A percentile compares a stretch with the other conserved stretches of the same genome.
These are phyloP conservation scores for Protophormia terraenovae DNA, from an alignment of 2,888 invertebrate species.

Conservation along the genomic window DNA sequence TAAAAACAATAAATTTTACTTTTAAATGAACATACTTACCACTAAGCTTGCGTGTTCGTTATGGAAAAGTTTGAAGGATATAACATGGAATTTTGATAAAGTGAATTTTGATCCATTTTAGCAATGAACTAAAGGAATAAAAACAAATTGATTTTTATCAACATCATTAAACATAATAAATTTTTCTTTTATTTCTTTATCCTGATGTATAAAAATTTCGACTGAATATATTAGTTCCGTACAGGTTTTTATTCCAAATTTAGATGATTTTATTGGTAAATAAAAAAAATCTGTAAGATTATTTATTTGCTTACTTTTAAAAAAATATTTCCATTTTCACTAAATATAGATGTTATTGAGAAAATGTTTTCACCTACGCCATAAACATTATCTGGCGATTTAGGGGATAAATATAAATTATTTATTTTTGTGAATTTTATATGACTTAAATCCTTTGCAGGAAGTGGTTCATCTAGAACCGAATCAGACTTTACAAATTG, in stretches of 20 bases:
- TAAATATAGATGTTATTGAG: not conserved
- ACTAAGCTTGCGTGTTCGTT: not conserved
- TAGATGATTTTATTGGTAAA: constrained; percentile 26
- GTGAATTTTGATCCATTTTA: not conserved
- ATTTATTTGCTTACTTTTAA: too few species aligned
- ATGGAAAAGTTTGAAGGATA: not conserved
- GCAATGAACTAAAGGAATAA: not conserved
- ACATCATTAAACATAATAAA: too few species aligned
- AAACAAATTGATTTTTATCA: not conserved
- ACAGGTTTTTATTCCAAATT: not conserved
- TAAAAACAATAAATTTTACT: too few species aligned
- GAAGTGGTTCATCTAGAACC: not conserved
- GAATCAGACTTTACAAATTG: not conserved
- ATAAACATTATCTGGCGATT: not conserved
- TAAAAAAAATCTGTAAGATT: constrained; percentile 20
- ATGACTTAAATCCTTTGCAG: constrained; percentile 5
- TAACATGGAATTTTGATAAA: not conserved
- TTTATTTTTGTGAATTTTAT: constrained; percentile 13
- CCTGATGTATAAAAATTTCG: too few species aligned
- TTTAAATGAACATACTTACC: too few species aligned
- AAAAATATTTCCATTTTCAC: not conserved
- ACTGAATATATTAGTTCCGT: too few species aligned
- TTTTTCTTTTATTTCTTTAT: too few species aligned
- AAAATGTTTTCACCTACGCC: not conserved
- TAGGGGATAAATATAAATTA: constrained; percentile 1